These are phyloP conservation scores for Takifugu ocellatus DNA, from an alignment of 2,797 vertebrate species.

Conservation along the genomic window DNA sequence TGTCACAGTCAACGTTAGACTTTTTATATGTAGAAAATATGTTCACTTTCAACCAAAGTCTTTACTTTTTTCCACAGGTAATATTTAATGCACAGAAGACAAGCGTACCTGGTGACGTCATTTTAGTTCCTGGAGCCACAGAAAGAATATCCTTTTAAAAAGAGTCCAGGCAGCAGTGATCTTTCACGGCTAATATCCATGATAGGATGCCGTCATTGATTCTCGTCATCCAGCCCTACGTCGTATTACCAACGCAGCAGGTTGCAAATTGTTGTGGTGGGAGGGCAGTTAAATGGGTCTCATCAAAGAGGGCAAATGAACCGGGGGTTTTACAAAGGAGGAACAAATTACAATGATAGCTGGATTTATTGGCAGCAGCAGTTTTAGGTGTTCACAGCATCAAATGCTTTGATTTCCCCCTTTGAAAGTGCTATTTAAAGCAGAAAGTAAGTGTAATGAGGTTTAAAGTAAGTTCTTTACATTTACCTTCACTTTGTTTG, in stretches of 20 bases:
- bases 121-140: constrained; percentile 77
- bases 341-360: constrained; percentile 29
- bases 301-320: neutral
- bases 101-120: constrained; percentile 76
- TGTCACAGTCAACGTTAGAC: neutral
- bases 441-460: constrained; percentile 17
- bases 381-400: constrained; percentile 25
- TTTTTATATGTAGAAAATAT: neutral
- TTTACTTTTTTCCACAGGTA: constrained; percentile 53
- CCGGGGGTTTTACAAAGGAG: constrained; percentile 6
- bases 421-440: constrained; percentile 38
- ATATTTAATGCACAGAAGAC: constrained; percentile 82
- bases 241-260: constrained; percentile 8
- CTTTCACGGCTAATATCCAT: neutral
- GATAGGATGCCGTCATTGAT: too few species aligned
- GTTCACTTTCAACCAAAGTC: neutral
- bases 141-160: constrained; percentile 83
- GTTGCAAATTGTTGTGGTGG: constrained; percentile 5
- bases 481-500: neutral
- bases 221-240: constrained; percentile 1
- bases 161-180: neutral
- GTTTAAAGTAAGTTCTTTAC: constrained; percentile 7
- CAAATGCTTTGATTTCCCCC: constrained; percentile 49
- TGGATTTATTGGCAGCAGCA: constrained; percentile 17
- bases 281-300: neutral